A percentile compares a stretch with the other conserved stretches of the same genome.
Evolutionary conservation across 2,797 vertebrate species (phyloP).

Genomic region (Erithacus rubecula): DNA sequence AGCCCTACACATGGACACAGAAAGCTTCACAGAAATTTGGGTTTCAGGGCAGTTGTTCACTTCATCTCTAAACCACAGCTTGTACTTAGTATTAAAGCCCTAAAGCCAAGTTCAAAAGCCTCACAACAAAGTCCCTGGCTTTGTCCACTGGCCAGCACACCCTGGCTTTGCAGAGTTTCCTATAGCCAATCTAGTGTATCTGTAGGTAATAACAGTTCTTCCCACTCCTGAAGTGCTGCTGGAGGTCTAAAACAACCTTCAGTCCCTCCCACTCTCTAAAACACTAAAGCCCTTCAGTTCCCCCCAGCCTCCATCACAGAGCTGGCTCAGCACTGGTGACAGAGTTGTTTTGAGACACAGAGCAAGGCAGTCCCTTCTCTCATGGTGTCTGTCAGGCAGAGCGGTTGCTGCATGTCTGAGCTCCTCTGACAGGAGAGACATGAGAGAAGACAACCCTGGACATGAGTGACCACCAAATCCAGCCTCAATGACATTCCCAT

Average conservation of each 20-base stretch:
- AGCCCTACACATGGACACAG: not conserved
- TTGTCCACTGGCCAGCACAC: not conserved
- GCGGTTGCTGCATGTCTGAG: not conserved
- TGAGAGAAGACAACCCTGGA: not conserved
- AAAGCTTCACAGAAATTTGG: not conserved
- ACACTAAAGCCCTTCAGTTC: not conserved
- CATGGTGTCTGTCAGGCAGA: fast-evolving
- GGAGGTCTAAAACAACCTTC: not conserved
- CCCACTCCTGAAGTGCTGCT: not conserved
- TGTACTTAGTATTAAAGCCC: not conserved
- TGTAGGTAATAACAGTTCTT: not conserved
- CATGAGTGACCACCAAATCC: fast-evolving
- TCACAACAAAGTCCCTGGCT: not conserved
- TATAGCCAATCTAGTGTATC: not conserved
- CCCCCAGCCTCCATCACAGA: not conserved
- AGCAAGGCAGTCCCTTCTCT: not conserved
- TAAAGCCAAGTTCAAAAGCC: not conserved
- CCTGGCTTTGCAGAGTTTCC: not conserved
- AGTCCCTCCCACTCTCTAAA: not conserved
- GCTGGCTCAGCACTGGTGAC: not conserved
- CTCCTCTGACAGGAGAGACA: not conserved
- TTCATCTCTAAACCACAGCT: not conserved
- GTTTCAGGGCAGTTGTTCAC: not conserved
- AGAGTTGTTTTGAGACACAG: not conserved
- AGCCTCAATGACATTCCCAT: not conserved